A percentile compares a stretch with the other conserved stretches of the same genome.
Conservation (phyloP, 2,888 invertebrate species). For the Matsumyia berberina region DNA sequence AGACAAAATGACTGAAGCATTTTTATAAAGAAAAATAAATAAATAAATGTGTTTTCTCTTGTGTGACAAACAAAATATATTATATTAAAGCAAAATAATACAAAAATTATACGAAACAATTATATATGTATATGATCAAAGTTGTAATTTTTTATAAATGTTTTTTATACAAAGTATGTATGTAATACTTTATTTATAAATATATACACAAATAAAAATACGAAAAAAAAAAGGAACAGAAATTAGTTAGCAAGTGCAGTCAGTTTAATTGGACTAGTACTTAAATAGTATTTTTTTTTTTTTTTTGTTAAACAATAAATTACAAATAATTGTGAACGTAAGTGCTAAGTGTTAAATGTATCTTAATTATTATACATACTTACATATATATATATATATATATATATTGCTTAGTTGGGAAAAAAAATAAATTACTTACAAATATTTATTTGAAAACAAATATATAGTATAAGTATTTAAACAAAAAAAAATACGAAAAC, state of each 20-base stretch:
- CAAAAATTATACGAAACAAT: constrained; percentile 52
- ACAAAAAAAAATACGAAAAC: constrained; percentile 15
- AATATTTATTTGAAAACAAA: constrained; percentile 70
- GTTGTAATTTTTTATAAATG: constrained; percentile 75
- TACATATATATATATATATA: constrained; percentile 45
- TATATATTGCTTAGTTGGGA: constrained; percentile 40
- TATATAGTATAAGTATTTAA: constrained; percentile 49
- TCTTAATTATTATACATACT: constrained; percentile 56
- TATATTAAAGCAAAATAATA: constrained; percentile 13
- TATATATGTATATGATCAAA: constrained; percentile 53
- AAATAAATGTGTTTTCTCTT: constrained; percentile 64
- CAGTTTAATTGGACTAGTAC: constrained; percentile 43
- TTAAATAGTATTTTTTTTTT: constrained; percentile 38
- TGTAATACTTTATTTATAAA: constrained; percentile 68
- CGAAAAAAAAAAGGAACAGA: constrained; percentile 10
- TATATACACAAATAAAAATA: constrained; percentile 29
- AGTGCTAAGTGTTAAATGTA: constrained; percentile 64
- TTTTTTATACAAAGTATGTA: constrained; percentile 64
- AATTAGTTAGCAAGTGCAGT: constrained; percentile 43
- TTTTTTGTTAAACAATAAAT: constrained; percentile 29
- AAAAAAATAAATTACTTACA: constrained; percentile 22
- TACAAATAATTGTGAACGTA: constrained; percentile 43
- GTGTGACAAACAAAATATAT: constrained; percentile 62
- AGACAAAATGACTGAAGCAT: constrained; percentile 61
- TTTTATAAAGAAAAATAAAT: constrained; percentile 15